Evolutionary conservation across 2,888 invertebrate genomes (phyloP).

Genomic region (Ormia ochracea): DNA sequence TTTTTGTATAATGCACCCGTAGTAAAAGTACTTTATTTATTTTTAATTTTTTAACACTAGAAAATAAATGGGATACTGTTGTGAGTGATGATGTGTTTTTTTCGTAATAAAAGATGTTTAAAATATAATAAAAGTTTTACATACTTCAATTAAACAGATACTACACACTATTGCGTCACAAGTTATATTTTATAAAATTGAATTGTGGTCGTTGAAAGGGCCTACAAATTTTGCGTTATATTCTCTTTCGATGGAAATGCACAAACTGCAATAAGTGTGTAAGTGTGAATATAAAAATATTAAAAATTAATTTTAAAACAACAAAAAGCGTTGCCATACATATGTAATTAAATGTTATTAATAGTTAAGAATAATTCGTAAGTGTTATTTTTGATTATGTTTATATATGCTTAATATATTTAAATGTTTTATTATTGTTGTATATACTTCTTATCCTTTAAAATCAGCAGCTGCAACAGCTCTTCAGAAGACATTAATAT

Average conservation of each 20-base stretch:
- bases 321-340: slow-evolving; percentile 28
- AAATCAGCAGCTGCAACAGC: slow-evolving; percentile 59
- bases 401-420: slow-evolving; percentile 33
- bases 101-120: slow-evolving; percentile 11
- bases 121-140: slow-evolving; percentile 7
- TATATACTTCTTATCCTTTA: slow-evolving; percentile 27
- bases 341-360: slow-evolving; percentile 23
- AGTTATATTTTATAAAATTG: too few relatives aligned
- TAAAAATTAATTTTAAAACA: slow-evolving; percentile 23
- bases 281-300: slow-evolving; percentile 11
- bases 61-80: slow-evolving; percentile 46
- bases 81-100: background rate
- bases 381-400: slow-evolving; percentile 25
- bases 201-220: too few relatives aligned
- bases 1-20: slow-evolving; percentile 32
- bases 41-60: slow-evolving; percentile 47
- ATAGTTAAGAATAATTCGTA: slow-evolving; percentile 48
- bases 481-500: slow-evolving; percentile 49
- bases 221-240: too few relatives aligned
- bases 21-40: slow-evolving; percentile 56
- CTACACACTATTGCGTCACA: too few relatives aligned
- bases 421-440: slow-evolving; percentile 26
- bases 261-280: too few relatives aligned
- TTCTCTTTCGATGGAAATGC: too few relatives aligned
- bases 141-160: slow-evolving; percentile 15